These are phyloP conservation scores for Oreochromis mossambicus DNA, from an alignment of 2,797 vertebrate genomes.

Conservation along the genomic window DNA sequence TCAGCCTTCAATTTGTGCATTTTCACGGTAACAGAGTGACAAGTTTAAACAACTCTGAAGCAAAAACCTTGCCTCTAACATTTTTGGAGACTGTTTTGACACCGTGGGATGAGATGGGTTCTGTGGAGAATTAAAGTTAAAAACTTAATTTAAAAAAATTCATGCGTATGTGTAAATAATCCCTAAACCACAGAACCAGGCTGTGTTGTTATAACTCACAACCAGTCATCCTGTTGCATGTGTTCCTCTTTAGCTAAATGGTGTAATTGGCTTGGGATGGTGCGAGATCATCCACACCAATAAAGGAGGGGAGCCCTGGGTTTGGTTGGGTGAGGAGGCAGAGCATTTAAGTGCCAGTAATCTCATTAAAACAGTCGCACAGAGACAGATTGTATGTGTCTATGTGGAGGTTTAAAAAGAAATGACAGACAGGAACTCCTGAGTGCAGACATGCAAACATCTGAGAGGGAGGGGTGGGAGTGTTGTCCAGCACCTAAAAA, in stretches of 20 bases:
- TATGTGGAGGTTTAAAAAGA: background rate
- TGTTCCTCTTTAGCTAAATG: background rate
- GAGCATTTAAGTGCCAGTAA: constrained; percentile 34
- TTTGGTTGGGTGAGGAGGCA: background rate
- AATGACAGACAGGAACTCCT: background rate
- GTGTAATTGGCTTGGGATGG: constrained; percentile 16
- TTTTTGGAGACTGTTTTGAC: background rate
- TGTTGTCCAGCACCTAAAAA: background rate
- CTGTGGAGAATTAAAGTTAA: background rate
- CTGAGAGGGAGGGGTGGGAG: constrained; percentile 14
- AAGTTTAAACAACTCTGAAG: constrained; percentile 12
- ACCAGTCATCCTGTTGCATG: background rate
- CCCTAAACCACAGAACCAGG: background rate
- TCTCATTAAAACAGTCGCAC: constrained; percentile 52
- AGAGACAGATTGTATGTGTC: constrained; percentile 11
- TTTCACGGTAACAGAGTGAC: background rate
- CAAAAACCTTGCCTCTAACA: background rate
- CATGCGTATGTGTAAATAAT: background rate
- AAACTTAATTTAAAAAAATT: no score
- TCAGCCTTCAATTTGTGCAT: background rate
- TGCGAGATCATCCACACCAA: background rate
- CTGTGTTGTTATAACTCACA: background rate
- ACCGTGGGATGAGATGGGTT: background rate
- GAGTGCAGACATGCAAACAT: background rate
- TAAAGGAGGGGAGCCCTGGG: background rate